These are phyloP conservation scores for Drosophila cyrtoloma DNA, from an alignment of 2,888 invertebrate genomes.

Conservation along the genomic window DNA sequence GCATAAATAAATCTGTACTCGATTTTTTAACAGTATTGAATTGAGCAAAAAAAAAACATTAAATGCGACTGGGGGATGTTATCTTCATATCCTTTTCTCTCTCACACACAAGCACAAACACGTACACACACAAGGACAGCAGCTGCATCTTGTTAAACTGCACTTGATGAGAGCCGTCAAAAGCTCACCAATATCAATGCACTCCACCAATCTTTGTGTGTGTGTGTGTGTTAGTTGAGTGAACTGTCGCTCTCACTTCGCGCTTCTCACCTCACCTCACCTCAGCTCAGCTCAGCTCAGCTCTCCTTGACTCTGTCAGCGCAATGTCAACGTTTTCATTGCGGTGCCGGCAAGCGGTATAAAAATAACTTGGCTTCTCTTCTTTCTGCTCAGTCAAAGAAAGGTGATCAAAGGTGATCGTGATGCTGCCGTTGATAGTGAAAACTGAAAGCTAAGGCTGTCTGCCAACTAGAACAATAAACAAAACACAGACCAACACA, in stretches of 20 bases:
- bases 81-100: neutral
- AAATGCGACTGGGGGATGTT: neutral
- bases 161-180: constrained; percentile 13
- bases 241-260: constrained; percentile 22
- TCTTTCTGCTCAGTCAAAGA: constrained; percentile 20
- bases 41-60: neutral
- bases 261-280: neutral
- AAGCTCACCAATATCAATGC: constrained; percentile 31
- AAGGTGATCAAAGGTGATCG: constrained; percentile 9
- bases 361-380: constrained; percentile 38
- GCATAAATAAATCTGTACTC: neutral
- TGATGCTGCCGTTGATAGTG: constrained; percentile 36
- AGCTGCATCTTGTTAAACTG: neutral
- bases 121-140: neutral
- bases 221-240: constrained; percentile 22
- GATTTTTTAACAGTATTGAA: neutral
- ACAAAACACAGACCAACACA: neutral
- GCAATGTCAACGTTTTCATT: constrained; percentile 30
- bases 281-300: neutral
- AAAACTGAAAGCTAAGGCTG: constrained; percentile 28
- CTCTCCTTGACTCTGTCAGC: neutral
- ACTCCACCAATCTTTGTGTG: neutral
- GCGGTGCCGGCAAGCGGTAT: constrained; percentile 5
- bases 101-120: neutral
- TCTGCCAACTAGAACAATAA: constrained; percentile 40